Conservation (phyloP, 2,113 vertebrate genomes). For the Terrapene triunguis region DNA sequence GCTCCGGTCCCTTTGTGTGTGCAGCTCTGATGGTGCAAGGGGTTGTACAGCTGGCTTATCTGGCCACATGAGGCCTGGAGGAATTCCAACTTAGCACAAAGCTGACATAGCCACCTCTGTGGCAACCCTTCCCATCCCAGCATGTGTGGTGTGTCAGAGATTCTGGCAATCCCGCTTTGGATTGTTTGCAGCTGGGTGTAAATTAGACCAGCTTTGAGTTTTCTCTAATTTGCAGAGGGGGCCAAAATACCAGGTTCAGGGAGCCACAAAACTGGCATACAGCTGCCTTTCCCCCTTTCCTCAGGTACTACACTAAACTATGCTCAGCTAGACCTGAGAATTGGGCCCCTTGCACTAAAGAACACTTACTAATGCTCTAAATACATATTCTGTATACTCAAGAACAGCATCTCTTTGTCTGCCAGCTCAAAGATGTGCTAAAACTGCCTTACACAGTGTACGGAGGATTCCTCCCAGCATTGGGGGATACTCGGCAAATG, state of each 20-base stretch:
- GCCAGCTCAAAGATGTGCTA: neutral
- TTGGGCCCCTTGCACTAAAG: neutral
- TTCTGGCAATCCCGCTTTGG: neutral
- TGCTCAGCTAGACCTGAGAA: neutral
- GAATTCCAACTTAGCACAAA: rapidly evolving
- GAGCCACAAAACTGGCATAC: neutral
- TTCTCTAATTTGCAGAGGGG: neutral
- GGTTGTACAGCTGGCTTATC: rapidly evolving
- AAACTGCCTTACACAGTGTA: neutral
- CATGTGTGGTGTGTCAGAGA: rapidly evolving
- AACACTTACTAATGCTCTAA: neutral
- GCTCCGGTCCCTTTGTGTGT: rapidly evolving
- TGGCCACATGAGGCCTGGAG: rapidly evolving
- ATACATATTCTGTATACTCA: neutral
- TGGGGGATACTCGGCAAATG: neutral
- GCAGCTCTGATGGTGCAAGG: rapidly evolving
- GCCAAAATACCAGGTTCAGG: neutral
- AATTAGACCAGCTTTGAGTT: neutral
- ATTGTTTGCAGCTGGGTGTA: neutral
- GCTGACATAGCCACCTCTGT: rapidly evolving
- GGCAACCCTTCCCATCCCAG: neutral
- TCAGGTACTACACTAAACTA: neutral
- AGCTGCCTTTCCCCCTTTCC: neutral
- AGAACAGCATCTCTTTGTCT: neutral
- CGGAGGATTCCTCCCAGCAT: neutral